Conservation (phyloP, 2,113 vertebrate genomes). For the Brachyhypopomus occidentalis region DNA sequence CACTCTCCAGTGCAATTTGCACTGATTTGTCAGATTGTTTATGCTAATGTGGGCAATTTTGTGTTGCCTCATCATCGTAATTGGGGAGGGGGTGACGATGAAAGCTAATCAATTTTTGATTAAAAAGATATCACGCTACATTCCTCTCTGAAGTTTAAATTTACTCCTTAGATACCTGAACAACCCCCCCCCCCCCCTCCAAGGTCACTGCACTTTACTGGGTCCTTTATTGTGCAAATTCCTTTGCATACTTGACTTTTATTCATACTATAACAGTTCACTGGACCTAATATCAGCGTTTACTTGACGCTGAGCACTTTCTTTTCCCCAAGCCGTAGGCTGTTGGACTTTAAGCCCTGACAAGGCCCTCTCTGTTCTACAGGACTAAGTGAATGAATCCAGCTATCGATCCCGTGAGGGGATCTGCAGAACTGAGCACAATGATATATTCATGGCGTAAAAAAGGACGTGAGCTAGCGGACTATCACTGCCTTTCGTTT, state of each 20-base stretch:
- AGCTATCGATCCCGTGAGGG: slow-evolving; percentile 22
- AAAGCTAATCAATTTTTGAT: slow-evolving; percentile 60
- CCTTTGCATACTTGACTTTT: slow-evolving; percentile 20
- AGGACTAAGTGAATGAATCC: slow-evolving; percentile 28
- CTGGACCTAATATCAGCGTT: neutral
- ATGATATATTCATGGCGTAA: slow-evolving; percentile 35
- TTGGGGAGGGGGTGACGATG: slow-evolving; percentile 51
- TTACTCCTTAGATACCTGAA: neutral
- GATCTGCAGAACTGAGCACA: neutral
- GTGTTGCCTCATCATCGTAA: slow-evolving; percentile 63
- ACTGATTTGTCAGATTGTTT: slow-evolving; percentile 41
- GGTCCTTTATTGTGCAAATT: neutral
- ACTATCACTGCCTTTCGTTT: slow-evolving; percentile 59
- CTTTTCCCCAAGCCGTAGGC: too few species aligned
- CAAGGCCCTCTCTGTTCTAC: neutral
- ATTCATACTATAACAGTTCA: slow-evolving; percentile 25
- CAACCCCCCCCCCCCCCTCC: neutral
- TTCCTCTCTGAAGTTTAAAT: neutral
- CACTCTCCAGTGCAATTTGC: slow-evolving; percentile 23
- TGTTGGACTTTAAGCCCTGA: neutral
- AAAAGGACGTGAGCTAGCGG: slow-evolving; percentile 33
- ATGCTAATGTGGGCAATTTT: slow-evolving; percentile 57
- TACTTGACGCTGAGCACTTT: too few species aligned
- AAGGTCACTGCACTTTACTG: slow-evolving; percentile 14
- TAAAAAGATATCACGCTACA: slow-evolving; percentile 25